Percentiles rank a stretch among this genome's conserved stretches.
These are phyloP conservation scores for Lytechinus variegatus DNA, from an alignment of 35 echinoderm and acorn worm genomes.

Conservation along the genomic window DNA sequence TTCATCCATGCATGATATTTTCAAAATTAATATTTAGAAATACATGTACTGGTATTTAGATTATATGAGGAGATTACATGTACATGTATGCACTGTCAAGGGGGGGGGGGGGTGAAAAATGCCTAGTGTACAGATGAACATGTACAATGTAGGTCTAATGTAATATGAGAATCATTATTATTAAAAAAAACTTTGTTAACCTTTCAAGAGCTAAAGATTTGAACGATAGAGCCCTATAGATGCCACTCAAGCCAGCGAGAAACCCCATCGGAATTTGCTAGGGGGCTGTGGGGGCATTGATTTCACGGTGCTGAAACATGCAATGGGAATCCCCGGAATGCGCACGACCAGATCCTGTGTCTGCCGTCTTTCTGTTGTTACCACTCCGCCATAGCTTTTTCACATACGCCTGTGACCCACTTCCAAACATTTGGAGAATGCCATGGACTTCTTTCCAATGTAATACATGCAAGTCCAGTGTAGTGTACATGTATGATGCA, in stretches of 20 bases:
- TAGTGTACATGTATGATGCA: neutral
- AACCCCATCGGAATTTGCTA: constrained; percentile 28
- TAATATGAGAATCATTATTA: too few relatives aligned
- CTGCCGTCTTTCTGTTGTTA: neutral
- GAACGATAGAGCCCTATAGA: neutral
- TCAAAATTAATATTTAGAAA: neutral
- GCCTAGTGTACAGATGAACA: too few relatives aligned
- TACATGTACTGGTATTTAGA: neutral
- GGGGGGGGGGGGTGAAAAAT: too few relatives aligned
- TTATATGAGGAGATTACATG: neutral
- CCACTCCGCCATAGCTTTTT: neutral
- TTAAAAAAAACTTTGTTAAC: too few relatives aligned
- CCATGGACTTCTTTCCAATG: neutral
- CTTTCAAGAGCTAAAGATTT: neutral
- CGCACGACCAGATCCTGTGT: neutral
- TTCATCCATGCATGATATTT: too few relatives aligned
- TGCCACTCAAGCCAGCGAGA: neutral
- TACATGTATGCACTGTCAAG: neutral
- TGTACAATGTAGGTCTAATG: too few relatives aligned
- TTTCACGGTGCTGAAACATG: constrained; percentile 40
- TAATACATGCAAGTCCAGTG: neutral
- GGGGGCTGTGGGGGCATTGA: neutral
- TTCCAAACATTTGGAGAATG: neutral
- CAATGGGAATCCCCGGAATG: constrained; percentile 4
- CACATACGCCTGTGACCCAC: neutral